A percentile compares a stretch with the other conserved stretches of the same genome.
phyloP scores from a whole-genome alignment of 2,888 invertebrate genomes.

The Meteorus cinctellus region DNA sequence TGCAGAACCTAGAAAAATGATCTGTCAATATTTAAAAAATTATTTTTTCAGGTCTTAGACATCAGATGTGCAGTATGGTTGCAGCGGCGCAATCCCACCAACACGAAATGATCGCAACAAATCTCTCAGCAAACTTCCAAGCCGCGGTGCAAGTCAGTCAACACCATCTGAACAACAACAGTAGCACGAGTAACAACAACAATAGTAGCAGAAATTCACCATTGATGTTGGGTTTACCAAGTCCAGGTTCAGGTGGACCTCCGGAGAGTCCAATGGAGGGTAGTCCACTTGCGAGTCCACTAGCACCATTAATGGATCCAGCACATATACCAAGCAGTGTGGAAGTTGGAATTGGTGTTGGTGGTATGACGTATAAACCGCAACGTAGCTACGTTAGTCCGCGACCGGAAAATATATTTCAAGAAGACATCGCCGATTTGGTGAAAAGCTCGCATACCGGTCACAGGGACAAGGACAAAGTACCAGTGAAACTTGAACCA shows the following conservation, averaged over 20 bases:
- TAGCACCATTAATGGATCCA: constrained; percentile 80
- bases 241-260: constrained; percentile 73
- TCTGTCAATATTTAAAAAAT: too few species aligned
- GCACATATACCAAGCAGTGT: constrained; percentile 74
- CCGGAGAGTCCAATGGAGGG: constrained; percentile 77
- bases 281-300: constrained; percentile 79
- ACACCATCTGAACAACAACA: constrained; percentile 64
- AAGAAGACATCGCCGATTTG: constrained; percentile 79
- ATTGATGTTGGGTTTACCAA: constrained; percentile 75
- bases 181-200: constrained; percentile 63
- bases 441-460: constrained; percentile 76
- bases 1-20: too few species aligned
- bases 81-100: constrained; percentile 76
- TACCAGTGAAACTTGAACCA: constrained; percentile 84
- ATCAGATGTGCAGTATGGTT: constrained; percentile 90
- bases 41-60: constrained; percentile 77
- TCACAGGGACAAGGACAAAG: constrained; percentile 72
- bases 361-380: constrained; percentile 80
- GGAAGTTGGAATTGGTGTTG: constrained; percentile 76
- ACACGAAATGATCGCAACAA: constrained; percentile 75
- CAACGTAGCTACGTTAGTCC: constrained; percentile 79
- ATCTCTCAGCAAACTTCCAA: constrained; percentile 73
- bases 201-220: constrained; percentile 69
- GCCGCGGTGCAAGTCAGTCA: constrained; percentile 74
- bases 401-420: constrained; percentile 78